A percentile compares a stretch with the other conserved stretches of the same genome.
Evolutionary conservation across 2,888 invertebrate genomes (phyloP).

Genomic region (Drosophila histrio): DNA sequence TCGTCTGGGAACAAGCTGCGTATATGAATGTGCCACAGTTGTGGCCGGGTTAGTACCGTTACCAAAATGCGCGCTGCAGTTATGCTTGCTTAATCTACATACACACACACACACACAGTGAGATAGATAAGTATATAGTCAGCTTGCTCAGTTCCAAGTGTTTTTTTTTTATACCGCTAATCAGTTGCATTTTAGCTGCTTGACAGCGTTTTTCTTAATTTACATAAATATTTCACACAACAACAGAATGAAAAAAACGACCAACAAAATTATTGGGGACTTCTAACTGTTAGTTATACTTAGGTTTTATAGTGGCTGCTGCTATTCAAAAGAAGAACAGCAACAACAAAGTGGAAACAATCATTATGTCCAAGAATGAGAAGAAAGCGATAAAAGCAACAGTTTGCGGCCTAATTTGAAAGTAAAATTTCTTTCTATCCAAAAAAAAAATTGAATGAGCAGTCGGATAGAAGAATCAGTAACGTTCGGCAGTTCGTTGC

Average conservation of each 20-base stretch:
- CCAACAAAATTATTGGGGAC: conserved; percentile 62
- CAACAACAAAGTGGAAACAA: conserved; percentile 52
- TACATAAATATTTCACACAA: conserved; percentile 78
- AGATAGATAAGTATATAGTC: conserved; percentile 5
- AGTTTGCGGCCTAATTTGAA: conserved; percentile 78
- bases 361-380: conserved; percentile 70
- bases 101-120: conserved; percentile 9
- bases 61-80: conserved; percentile 58
- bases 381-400: conserved; percentile 78
- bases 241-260: conserved; percentile 22
- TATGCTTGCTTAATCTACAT: conserved; percentile 57
- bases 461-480: too few relatives aligned
- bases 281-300: conserved; percentile 69
- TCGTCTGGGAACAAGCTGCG: conserved; percentile 59
- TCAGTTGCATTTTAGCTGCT: conserved; percentile 77
- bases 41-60: conserved; percentile 59
- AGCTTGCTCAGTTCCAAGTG: conserved; percentile 2
- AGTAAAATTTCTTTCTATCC: conserved; percentile 65
- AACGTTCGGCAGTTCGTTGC: conserved; percentile 57
- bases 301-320: conserved; percentile 40
- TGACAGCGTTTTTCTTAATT: conserved; percentile 60
- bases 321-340: conserved; percentile 67
- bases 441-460: conserved; percentile 14
- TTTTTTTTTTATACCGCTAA: conserved; percentile 74
- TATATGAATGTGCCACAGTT: conserved; percentile 26